Percentiles rank a stretch among this genome's conserved stretches.
phyloP scores from a whole-genome alignment of 1,140 invertebrate genomes.

The Intoshia linei region DNA sequence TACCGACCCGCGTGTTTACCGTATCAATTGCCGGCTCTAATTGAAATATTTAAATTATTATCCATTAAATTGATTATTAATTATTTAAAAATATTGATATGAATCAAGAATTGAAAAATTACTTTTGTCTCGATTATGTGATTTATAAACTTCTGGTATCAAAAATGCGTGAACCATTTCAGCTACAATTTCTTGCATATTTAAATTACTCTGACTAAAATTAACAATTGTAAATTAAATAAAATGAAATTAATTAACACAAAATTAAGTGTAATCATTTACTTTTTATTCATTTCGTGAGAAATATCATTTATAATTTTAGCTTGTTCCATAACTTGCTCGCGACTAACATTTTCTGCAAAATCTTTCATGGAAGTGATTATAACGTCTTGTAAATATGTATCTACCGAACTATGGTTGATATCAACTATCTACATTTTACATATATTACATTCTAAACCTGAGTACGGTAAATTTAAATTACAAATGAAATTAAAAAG shows the following conservation, averaged over 20 bases:
- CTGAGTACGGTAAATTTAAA: too few species aligned
- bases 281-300: constrained; percentile 20
- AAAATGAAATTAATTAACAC: background rate
- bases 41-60: background rate
- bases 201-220: constrained; percentile 19
- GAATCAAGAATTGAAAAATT: background rate
- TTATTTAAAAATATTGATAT: background rate
- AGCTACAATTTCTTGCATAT: constrained; percentile 29
- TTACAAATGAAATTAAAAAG: too few species aligned
- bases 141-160: constrained; percentile 27
- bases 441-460: too few species aligned
- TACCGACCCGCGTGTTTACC: background rate
- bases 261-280: constrained; percentile 2
- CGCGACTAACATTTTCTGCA: constrained; percentile 26
- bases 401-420: constrained; percentile 29
- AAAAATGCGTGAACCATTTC: constrained; percentile 31
- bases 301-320: constrained; percentile 29
- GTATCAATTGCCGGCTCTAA: background rate
- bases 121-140: constrained; percentile 17
- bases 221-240: background rate
- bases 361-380: constrained; percentile 28
- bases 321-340: constrained; percentile 26
- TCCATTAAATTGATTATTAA: background rate
- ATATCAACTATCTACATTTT: constrained; percentile 26
- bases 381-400: constrained; percentile 32